Base-by-base conservation (phyloP, 2,797 vertebrate species). In the Cyclura pinguis region DNA sequence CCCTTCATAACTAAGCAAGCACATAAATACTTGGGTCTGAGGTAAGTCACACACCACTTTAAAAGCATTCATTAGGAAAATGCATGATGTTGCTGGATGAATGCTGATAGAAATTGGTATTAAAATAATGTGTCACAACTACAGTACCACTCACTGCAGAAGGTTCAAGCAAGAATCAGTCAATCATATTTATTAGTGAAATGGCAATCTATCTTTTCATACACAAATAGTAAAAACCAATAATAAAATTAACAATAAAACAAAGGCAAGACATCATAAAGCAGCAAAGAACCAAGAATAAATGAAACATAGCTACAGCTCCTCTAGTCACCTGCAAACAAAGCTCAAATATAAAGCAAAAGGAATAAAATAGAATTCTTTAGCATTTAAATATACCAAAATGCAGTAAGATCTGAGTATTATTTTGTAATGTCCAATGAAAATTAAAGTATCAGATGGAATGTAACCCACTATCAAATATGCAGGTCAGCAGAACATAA, bases 101-200 rank as follows among this genome's bases (percentile, higher is more conserved):
- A 38, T 35, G 38, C 29, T 76, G n/a, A 57, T 84, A 50, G 13
- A 84, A 84, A 64, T 50, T 59, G 29, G 32, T 84, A 76, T 64
- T 32, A 42, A 32, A 84, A 89, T 62, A 10, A 84, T 67, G 20
- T 64, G 72, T 76, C n/a, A 76, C 77, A 83, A 84, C 57, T 50
- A 50, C 69, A 83, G n/a, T 83, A 47, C 35, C 52, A 59, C 62
- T 83, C 76, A 38, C 64, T 77, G 81, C 42, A 27, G 20, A 89
- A 62, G 84, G 55, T 29, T 84, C 9, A 76, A 62, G 32, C 62
- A 32, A 76, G 55, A 83, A 29, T 59, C 18, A 14, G 76, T 84
- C 87, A 93, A 93, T 92, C 91, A 87, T 32, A 86, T 91, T 80
- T 73, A 90, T 95, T 90, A 93, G 84, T 57, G 20, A 38, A 52